These are phyloP conservation scores for Lerista edwardsae DNA, from an alignment of 2,797 vertebrate species.

Conservation along the genomic window DNA sequence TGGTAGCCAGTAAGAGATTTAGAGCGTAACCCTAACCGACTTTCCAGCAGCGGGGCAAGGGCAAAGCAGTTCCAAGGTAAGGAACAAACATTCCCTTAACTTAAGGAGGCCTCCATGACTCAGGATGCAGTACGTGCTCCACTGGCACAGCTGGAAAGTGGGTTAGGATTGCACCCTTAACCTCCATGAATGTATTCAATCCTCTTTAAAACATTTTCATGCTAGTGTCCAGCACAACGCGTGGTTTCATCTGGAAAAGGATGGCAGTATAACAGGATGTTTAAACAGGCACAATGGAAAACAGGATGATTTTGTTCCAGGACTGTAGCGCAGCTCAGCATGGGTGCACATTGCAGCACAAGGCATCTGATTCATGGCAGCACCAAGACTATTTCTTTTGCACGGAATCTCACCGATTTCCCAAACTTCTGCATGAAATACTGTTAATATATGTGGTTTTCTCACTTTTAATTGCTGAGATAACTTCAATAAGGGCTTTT, in stretches of 20 bases:
- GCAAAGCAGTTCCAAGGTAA: too few species aligned
- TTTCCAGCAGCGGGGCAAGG: too few species aligned
- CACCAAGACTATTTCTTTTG: background rate
- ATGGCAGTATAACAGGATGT: background rate
- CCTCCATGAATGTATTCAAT: background rate
- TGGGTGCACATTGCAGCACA: background rate
- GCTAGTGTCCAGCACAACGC: background rate
- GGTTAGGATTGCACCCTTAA: too few species aligned
- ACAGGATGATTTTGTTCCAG: background rate
- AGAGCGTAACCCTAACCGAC: too few species aligned
- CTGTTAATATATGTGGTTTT: constrained; percentile 15
- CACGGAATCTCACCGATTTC: background rate
- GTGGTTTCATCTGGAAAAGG: background rate
- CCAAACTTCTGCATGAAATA: background rate
- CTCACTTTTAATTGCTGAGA: constrained; percentile 1
- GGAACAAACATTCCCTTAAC: too few species aligned
- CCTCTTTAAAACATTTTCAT: background rate
- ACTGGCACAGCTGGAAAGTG: too few species aligned
- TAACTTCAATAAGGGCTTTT: constrained; percentile 19
- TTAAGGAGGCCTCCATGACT: too few species aligned
- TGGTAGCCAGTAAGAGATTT: background rate
- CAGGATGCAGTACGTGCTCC: too few species aligned
- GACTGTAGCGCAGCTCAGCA: background rate
- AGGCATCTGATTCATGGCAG: background rate
- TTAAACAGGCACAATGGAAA: background rate